A percentile compares a stretch with the other conserved stretches of the same genome.
Evolutionary conservation across 2,888 invertebrate species (phyloP).

Genomic region (Acleris laterana): DNA sequence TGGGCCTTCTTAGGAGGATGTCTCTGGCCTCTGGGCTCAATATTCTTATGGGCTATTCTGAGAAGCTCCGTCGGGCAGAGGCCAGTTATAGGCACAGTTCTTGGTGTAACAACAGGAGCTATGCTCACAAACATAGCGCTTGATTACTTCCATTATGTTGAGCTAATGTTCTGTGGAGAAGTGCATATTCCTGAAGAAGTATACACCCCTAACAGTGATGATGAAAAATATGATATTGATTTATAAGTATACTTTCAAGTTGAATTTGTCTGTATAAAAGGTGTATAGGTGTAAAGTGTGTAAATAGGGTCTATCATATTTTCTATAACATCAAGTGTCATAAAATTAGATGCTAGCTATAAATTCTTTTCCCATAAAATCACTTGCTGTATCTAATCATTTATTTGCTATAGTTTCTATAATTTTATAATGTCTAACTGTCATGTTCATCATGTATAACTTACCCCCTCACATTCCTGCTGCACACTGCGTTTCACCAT

Average conservation of each 20-base stretch:
- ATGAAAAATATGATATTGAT: constrained; percentile 82
- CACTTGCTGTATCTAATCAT: no score
- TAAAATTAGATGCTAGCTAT: no score
- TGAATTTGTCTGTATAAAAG: constrained; percentile 14
- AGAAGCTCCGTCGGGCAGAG: constrained; percentile 90
- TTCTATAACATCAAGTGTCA: no score
- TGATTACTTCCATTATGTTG: constrained; percentile 87
- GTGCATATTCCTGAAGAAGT: constrained; percentile 76
- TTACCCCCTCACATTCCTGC: no score
- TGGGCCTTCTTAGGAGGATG: constrained; percentile 91
- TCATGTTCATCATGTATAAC: no score
- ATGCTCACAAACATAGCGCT: constrained; percentile 86
- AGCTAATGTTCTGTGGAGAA: constrained; percentile 83
- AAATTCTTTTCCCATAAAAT: no score
- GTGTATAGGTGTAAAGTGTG: constrained; percentile 18
- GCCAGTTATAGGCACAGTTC: constrained; percentile 86
- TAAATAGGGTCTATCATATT: constrained; percentile 14
- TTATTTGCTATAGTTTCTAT: no score
- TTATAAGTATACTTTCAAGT: constrained; percentile 50
- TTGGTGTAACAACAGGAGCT: constrained; percentile 89
- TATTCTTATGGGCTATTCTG: constrained; percentile 94
- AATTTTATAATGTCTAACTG: no score
- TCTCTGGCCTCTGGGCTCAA: constrained; percentile 95
- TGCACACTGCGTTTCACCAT: no score
- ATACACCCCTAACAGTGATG: constrained; percentile 79